Conservation (phyloP, 1,140 invertebrate species). For the Pogonomyrmex californicus region DNA sequence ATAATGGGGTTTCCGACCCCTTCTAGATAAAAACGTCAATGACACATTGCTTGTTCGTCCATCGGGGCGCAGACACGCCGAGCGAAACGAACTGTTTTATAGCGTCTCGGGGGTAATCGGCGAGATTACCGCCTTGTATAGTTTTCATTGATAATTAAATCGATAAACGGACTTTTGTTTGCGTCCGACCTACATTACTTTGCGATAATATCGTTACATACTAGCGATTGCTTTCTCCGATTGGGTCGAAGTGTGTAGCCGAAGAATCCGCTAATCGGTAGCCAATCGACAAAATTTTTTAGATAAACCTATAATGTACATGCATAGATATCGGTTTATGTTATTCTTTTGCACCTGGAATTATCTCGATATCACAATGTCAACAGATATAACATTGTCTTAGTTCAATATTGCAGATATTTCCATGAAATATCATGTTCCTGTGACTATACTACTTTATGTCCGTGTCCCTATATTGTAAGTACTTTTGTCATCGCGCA, state of each 20-base stretch:
- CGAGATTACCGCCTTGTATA: conserved; percentile 69
- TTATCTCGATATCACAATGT: conserved; percentile 48
- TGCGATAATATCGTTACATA: conserved; percentile 68
- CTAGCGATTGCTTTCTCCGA: conserved; percentile 38
- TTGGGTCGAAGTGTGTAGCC: conserved; percentile 7
- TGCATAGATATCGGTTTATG: conserved; percentile 54
- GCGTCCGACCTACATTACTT: conserved; percentile 76
- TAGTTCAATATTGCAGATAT: conserved; percentile 20
- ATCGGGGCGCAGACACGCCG: conserved; percentile 11
- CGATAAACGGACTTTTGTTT: conserved; percentile 75
- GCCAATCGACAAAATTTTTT: conserved; percentile 26
- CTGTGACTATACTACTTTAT: not conserved
- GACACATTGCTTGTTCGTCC: conserved; percentile 38
- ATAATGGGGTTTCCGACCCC: conserved; percentile 79
- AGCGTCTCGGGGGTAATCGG: conserved; percentile 48
- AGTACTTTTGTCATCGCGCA: not conserved
- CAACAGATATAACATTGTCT: conserved; percentile 47
- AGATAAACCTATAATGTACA: conserved; percentile 52
- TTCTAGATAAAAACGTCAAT: conserved; percentile 68
- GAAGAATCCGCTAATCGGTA: conserved; percentile 38
- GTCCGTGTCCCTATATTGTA: not conserved
- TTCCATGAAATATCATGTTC: conserved; percentile 4
- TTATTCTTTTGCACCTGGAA: conserved; percentile 47
- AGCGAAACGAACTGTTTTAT: conserved; percentile 34
- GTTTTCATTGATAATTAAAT: conserved; percentile 77